Percentiles rank a stretch among this genome's conserved stretches.
phyloP scores from a whole-genome alignment of 1,140 invertebrate genomes.

The Saccostrea echinata region DNA sequence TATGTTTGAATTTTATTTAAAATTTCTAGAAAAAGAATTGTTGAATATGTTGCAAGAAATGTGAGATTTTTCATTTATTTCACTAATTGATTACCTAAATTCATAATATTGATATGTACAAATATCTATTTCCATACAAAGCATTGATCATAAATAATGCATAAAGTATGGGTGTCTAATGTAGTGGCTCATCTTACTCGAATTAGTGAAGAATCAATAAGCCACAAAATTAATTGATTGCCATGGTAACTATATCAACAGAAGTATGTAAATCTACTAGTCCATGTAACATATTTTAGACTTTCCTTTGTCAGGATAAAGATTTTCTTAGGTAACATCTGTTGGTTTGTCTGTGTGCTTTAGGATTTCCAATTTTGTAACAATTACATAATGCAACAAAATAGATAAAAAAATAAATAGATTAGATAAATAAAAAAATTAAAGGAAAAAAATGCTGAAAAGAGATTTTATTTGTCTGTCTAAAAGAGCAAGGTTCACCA shows the following conservation, averaged over 20 bases:
- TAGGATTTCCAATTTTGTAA: neutral
- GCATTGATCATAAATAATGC: conserved; percentile 3
- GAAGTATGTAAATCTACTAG: neutral
- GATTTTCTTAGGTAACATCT: conserved; percentile 10
- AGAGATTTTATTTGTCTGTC: no score
- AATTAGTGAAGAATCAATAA: conserved; percentile 27
- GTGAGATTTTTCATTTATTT: neutral
- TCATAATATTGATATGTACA: neutral
- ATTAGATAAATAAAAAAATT: no score
- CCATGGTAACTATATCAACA: conserved; percentile 27
- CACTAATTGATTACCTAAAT: neutral
- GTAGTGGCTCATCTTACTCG: neutral
- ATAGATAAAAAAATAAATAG: no score
- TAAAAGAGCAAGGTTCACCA: no score
- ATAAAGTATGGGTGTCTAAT: neutral
- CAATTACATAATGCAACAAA: conserved; percentile 6
- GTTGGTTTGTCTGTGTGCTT: neutral
- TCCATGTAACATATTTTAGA: neutral
- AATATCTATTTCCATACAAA: neutral
- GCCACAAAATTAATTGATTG: conserved; percentile 20
- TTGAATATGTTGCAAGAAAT: neutral
- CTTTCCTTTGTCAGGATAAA: conserved; percentile 8
- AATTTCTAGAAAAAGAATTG: neutral
- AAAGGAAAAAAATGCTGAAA: no score
- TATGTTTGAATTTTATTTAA: neutral